Conservation (phyloP, 30 jellyfish, hydroid and myxozoan species). For the Aurelia sp. region DNA sequence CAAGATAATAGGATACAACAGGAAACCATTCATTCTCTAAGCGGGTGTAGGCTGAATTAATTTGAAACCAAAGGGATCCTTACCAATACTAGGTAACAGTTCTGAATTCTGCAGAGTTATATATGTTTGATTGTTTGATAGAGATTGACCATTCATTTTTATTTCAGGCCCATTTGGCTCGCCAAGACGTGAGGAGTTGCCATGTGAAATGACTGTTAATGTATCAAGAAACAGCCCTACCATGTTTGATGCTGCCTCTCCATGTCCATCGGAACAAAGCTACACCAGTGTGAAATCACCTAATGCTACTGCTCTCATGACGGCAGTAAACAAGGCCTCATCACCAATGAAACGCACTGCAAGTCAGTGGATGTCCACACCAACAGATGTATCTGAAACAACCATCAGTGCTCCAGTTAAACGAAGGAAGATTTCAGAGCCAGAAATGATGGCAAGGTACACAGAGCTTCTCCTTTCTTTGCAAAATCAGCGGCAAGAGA, state of each 20-base stretch:
- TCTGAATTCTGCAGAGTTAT: too few species aligned
- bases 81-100: too few species aligned
- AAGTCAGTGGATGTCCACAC: too few species aligned
- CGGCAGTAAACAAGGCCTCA: constrained; percentile 29
- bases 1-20: too few species aligned
- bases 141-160: not conserved
- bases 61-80: too few species aligned
- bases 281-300: constrained; percentile 8
- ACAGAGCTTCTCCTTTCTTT: constrained; percentile 15
- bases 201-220: constrained; percentile 22
- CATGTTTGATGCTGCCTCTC: constrained; percentile 55
- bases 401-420: not conserved
- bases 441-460: constrained; percentile 29
- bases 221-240: constrained; percentile 9
- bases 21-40: too few species aligned
- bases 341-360: too few species aligned
- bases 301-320: not conserved
- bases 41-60: too few species aligned
- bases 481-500: not conserved
- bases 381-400: too few species aligned
- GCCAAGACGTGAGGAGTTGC: not conserved
- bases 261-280: constrained; percentile 3
- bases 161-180: constrained; percentile 12
- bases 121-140: too few species aligned
- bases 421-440: constrained; percentile 5